Evolutionary conservation across 2,888 invertebrate species (phyloP), one percentile per base, ranked within the genome.

Genomic region (Danaus chrysippus): DNA sequence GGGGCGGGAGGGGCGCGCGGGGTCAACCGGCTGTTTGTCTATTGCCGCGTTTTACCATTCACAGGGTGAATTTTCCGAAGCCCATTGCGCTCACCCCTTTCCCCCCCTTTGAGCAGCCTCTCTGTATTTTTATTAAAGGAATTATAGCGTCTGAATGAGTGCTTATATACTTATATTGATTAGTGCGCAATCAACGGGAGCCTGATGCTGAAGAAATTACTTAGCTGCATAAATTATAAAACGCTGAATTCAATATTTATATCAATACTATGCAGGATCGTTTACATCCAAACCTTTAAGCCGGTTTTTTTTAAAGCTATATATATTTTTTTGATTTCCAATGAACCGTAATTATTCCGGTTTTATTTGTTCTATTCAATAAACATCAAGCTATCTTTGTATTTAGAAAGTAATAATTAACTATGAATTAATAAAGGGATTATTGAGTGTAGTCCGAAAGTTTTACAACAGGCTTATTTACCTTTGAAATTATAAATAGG

Each of bases 21-120:
- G 87, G 89, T 87, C 72, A 70, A 72, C 75, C 73, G 76, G 77
- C 82, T 87, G 90, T 89, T 90, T 90, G 88, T 90, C 90, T 91
- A 90, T 87, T 84, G 86, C 86, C 83, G 86, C 87, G 88, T 81
- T 89, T 89, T 88, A 83, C 86, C 87, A 87, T 88, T 89, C 89
- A 89, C 82, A 80, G 87, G 88, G 86, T 86, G 89, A 88, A 87
- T 89, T 89, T 88, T 86, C 90, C 88, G 86, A 88, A 84, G 87
- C 86, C 86, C 85, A 84, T 81, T 82, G 84, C 86, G 81, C 83
- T 83, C 82, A 70, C 81, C 76, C 81, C 84, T 76, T 71, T 76
- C 74, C 65, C 74, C 78, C 72, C 70, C 80, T 75, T 75, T 76
- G 75, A 78, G 80, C 79, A 78, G 77, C 78, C 83, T 83, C 81